These are phyloP conservation scores for Paraplagusia blochii DNA, from an alignment of 2,113 vertebrate species.

Conservation along the genomic window DNA sequence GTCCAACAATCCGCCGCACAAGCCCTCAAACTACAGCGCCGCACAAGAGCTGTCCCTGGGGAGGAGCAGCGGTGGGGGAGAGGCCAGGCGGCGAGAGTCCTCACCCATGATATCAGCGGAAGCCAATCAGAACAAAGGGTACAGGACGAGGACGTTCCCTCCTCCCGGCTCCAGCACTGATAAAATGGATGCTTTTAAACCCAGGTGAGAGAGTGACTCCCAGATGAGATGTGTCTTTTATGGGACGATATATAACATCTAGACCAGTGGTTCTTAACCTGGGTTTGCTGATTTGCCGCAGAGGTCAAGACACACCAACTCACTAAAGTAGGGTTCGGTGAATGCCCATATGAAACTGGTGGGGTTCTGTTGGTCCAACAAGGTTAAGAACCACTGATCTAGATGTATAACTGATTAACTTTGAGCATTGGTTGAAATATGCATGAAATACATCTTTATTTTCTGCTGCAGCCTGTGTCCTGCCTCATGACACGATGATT, in stretches of 20 bases:
- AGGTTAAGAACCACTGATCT: no score
- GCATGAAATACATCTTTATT: no score
- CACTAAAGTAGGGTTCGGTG: no score
- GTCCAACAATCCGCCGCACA: conserved; percentile 65
- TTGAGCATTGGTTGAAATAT: no score
- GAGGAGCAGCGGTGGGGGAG: conserved; percentile 32
- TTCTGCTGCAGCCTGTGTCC: conserved; percentile 17
- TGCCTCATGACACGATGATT: conserved; percentile 1
- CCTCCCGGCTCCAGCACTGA: conserved; percentile 72
- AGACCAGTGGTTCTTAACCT: no score
- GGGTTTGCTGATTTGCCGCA: no score
- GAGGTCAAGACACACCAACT: no score
- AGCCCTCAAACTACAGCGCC: conserved; percentile 68
- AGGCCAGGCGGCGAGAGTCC: conserved; percentile 75
- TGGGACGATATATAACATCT: neutral
- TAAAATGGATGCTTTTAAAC: conserved; percentile 71
- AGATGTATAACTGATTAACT: neutral
- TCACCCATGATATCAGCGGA: conserved; percentile 61
- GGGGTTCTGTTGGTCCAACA: no score
- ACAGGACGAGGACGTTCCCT: conserved; percentile 79
- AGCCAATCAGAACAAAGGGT: conserved; percentile 77
- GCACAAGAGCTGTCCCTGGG: conserved; percentile 67
- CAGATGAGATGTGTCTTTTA: conserved; percentile 24
- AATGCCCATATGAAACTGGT: no score
- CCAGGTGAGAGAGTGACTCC: conserved; percentile 54